Base-by-base conservation (phyloP, 2,888 invertebrate genomes). In the Meghimatium bilineatum region DNA sequence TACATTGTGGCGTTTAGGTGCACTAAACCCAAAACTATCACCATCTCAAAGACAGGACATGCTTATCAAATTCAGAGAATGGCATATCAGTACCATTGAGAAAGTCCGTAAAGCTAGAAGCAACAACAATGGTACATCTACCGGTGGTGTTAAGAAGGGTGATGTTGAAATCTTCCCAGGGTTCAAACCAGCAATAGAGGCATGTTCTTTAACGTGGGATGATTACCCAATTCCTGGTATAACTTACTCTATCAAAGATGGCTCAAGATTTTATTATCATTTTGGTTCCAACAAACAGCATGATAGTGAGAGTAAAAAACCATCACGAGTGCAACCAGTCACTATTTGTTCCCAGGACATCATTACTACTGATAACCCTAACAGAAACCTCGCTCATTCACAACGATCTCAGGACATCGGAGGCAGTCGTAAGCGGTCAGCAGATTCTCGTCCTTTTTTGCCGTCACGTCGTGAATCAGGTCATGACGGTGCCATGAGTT, bases 101-200 rank as follows among this genome's bases (percentile, higher is more conserved):
- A 97, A 97, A 95, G 86, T 86, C 89, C 94, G 93, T 82, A 93
- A 94, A 89, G 93, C 93, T 26, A 89, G 94, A 76, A 93, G 92
- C 83, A 88, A 88, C 26, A 90, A 87, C 85, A 88, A 89, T 60
- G 86, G 88, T 17, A 88, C 87, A 71, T 85, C 88, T 32, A 88
- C 88, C 85, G 92, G 86, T 83, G 87, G 85, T 80, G 88, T 89
- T 29, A 93, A 91, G 87, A 93, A 92, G 87, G 89, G 94, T 86
- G 98, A 98, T 92, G 95, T 97, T 84, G 98, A 99, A 92, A 96
- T 97, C 74, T 99, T 99, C 94, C 96, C 98, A 38, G 99, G 99
- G 0, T 99, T 99, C 94, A 97, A 98, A 91, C 97, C 98, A 6
- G 98, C 99, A 0, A 96, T 99, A 92, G 98, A 99, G 94, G 98